These are phyloP conservation scores for Xiphophorus birchmanni DNA, from an alignment of 2,797 vertebrate genomes.

Conservation along the genomic window DNA sequence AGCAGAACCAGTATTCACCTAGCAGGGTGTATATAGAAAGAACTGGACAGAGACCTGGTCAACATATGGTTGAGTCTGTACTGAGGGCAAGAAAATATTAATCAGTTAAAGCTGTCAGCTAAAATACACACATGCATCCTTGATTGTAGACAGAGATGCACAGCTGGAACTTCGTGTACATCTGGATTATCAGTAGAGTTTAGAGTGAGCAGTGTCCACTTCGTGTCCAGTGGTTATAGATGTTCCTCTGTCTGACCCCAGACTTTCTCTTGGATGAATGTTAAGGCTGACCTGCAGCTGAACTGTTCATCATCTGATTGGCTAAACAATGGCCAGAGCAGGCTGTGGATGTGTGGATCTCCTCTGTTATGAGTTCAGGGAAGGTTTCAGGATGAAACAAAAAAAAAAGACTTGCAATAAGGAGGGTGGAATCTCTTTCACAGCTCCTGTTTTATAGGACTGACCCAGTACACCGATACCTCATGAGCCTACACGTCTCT, in stretches of 20 bases:
- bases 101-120: constrained; percentile 41
- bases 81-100: constrained; percentile 53
- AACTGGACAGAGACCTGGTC: constrained; percentile 29
- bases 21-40: background rate
- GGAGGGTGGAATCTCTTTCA: background rate
- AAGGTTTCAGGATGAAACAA: constrained; percentile 44
- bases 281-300: constrained; percentile 55
- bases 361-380: constrained; percentile 63
- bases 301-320: constrained; percentile 71
- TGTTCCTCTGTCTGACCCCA: constrained; percentile 27
- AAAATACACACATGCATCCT: constrained; percentile 43
- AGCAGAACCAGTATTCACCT: background rate
- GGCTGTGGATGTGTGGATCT: constrained; percentile 46
- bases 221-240: constrained; percentile 16
- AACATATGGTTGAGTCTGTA: constrained; percentile 56
- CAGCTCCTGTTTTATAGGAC: constrained; percentile 36
- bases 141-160: constrained; percentile 50
- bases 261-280: constrained; percentile 43
- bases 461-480: background rate
- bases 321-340: constrained; percentile 53
- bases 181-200: constrained; percentile 52
- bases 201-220: constrained; percentile 18
- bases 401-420: constrained; percentile 9
- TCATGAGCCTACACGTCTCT: background rate
- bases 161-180: constrained; percentile 64